Base-by-base conservation (phyloP, 2,888 invertebrate species). In the Stenchaetothrips biformis region DNA sequence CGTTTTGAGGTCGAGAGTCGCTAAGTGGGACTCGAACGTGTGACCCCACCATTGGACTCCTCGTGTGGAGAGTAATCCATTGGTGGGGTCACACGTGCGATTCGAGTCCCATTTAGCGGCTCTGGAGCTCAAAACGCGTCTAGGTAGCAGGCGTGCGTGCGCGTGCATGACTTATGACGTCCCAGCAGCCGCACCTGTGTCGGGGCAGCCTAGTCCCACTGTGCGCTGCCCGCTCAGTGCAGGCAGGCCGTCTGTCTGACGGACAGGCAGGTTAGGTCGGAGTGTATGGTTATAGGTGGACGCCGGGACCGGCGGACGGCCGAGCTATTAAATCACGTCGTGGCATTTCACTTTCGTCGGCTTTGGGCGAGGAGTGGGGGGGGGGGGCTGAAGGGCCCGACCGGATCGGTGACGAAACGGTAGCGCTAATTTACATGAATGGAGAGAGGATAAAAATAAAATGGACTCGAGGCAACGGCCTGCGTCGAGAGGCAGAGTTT, bases 261-360 rank as follows among this genome's bases (percentile, higher is more conserved):
- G 53, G 53, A 4, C 53, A 53, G 53, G 53, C 13, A 53, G 13
- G 53, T 13, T 18, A 37, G 37, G 37, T 37, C 37, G 37, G 37
- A 37, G 37, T 37, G 37, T 37, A 37, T 37, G 37, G 37, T 37
- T 37, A 37, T 37, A 53, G 53, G 53, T 21, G 21, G 18, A 67
- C n/a, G 49, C 49, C 49, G n/a, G 67, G 67, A 7, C 67, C 67
- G 13, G 6, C 67, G 13, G 6, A 53, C 9, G 6, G 53, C 59
- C 16, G 21, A 74, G 21, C 67, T 74, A 74, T 74, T 74, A 74
- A 74, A 74, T 74, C 67, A 74, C 67, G 11, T 13, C 53, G 11
- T 74, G n/a, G 67, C 67, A 21, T 74, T 74, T 74, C 67, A 74
- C 67, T 74, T 74, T 74, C 67, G 67, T 74, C 67, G 67, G 25